These are phyloP conservation scores for Zaprionus obscuricornis DNA, from an alignment of 2,888 invertebrate species.

Conservation along the genomic window DNA sequence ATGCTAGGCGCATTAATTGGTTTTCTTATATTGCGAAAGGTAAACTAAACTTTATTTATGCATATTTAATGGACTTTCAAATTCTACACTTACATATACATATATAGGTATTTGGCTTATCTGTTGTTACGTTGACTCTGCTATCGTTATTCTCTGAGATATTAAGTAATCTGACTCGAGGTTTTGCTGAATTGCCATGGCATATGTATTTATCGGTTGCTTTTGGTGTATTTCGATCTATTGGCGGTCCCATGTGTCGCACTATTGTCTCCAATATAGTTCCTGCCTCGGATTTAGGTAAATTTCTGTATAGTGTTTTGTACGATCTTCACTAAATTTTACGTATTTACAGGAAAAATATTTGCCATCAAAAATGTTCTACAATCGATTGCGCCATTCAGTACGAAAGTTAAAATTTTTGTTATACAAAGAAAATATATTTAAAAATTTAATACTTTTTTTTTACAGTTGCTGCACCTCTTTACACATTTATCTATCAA, in stretches of 20 bases:
- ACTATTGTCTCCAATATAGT: conserved; percentile 82
- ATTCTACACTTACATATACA: background rate
- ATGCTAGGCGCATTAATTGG: conserved; percentile 86
- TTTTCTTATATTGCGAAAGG: conserved; percentile 85
- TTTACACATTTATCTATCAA: conserved; percentile 88
- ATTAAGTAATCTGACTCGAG: conserved; percentile 67
- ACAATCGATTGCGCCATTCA: conserved; percentile 87
- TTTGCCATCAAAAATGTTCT: conserved; percentile 88
- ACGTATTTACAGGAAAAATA: conserved; percentile 85
- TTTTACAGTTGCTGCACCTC: conserved; percentile 84
- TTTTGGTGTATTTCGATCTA: conserved; percentile 71
- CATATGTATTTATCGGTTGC: conserved; percentile 79
- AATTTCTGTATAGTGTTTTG: background rate
- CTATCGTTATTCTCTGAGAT: conserved; percentile 73
- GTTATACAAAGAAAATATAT: background rate
- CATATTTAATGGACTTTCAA: background rate
- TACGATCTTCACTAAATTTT: no score
- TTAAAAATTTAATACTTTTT: background rate
- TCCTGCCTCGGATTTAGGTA: conserved; percentile 82
- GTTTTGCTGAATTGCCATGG: conserved; percentile 75
- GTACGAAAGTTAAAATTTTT: conserved; percentile 12
- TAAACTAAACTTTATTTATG: conserved; percentile 39
- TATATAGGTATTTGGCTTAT: conserved; percentile 71
- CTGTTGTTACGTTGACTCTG: conserved; percentile 76
- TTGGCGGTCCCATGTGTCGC: conserved; percentile 80